Evolutionary conservation across 2,888 invertebrate genomes (phyloP), one percentile per base, ranked within the genome.

Genomic region (Chaitophorus viminalis): DNA sequence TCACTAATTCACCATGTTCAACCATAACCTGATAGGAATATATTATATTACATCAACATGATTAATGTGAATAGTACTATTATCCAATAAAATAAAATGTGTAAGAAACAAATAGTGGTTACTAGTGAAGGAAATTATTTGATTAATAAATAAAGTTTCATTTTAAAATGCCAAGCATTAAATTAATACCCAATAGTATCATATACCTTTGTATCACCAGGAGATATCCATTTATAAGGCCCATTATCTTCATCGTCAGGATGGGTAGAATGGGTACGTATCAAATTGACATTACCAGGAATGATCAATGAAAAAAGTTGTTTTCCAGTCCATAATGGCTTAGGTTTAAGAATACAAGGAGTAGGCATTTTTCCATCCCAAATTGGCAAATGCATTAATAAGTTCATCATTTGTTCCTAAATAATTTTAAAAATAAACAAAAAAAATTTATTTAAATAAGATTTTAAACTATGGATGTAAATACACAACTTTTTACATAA

Each of bases 311-410:
- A 97, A 92, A 99, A 99, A 87, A 99, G 94, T 92, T 99, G 99
- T 92, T 99, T 99, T 77, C 97, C 99, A 11, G 99, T 99, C 99
- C 99, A 99, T 77, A 99, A 91, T 0, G 98, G 98, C 91, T 96
- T 96, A 0, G 99, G 99, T 92, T 99, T 99, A 79, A 99, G 92
- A 91, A 99, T 98, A 90, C 98, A 97, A 0, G 99, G 99, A 91
- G 98, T 97, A 0, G 99, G 99, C 94, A 99, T 97, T 93, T 98
- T 98, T 39, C 99, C 99, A 93, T 99, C 97, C 99, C 99, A 99
- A 90, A 96, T 97, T 0, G 99, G 99, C 91, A 99, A 94, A 91
- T 97, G 98, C 99, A 99, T 99, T 14, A 99, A 94, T 84, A 99
- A 93, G 92, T 99, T 99, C 99, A 99, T 99, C 93, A 99, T 97